A percentile compares a stretch with the other conserved stretches of the same genome.
phyloP scores from a whole-genome alignment of 1,140 invertebrate genomes.

The Caenorhabditis remanei region DNA sequence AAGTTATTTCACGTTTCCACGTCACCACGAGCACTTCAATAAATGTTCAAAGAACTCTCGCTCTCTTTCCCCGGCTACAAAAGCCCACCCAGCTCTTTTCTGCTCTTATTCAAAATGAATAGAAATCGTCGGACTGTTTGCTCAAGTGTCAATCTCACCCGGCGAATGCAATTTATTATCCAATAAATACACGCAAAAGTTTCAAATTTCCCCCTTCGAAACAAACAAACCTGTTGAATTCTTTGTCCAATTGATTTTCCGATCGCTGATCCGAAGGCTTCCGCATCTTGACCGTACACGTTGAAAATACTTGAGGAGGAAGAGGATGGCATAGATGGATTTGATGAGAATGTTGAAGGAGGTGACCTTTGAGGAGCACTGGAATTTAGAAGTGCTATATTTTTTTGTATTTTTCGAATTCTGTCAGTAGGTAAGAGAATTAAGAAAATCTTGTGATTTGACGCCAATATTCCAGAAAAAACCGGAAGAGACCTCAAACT shows the following conservation, averaged over 20 bases:
- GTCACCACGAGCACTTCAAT: no score
- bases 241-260: constrained; percentile 32
- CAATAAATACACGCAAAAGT: constrained; percentile 39
- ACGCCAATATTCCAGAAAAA: no score
- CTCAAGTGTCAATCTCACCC: constrained; percentile 6
- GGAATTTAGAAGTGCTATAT: background rate
- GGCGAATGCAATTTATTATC: background rate
- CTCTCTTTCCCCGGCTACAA: no score
- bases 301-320: constrained; percentile 14
- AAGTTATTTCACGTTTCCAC: no score
- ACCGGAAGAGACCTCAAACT: no score
- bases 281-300: constrained; percentile 29
- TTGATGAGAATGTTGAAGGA: background rate
- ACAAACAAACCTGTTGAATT: constrained; percentile 45
- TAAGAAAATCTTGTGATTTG: no score
- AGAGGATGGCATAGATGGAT: background rate
- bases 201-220: constrained; percentile 7
- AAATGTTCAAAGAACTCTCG: no score
- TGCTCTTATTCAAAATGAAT: background rate
- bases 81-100: background rate
- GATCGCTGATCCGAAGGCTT: constrained; percentile 46
- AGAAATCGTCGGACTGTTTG: background rate
- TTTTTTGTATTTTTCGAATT: no score
- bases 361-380: background rate
- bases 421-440: no score